Percentiles rank a stretch among this genome's conserved stretches.
phyloP scores from a whole-genome alignment of 2,797 vertebrate genomes.

The Ateles fusciceps region DNA sequence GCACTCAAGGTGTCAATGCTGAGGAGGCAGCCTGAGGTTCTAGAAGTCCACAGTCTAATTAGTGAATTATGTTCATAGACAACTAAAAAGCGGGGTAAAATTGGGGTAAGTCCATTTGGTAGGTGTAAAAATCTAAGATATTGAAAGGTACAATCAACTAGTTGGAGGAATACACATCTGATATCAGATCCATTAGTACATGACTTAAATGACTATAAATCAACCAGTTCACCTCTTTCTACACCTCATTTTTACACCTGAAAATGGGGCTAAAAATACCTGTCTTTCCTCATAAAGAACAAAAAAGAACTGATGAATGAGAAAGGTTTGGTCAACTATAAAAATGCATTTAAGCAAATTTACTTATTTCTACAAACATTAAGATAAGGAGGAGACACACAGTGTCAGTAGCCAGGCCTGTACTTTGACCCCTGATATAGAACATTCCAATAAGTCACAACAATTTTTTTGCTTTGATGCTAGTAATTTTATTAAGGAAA shows the following conservation, averaged over 20 bases:
- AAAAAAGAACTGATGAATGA: background rate
- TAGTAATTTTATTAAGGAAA: conserved; percentile 24
- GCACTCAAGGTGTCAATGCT: background rate
- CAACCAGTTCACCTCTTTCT: background rate
- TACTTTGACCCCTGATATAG: background rate
- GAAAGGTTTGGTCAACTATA: background rate
- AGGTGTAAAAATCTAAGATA: background rate
- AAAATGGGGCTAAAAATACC: background rate
- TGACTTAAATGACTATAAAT: background rate
- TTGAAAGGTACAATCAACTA: background rate
- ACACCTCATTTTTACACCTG: background rate
- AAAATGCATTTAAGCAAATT: background rate
- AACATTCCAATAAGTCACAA: background rate
- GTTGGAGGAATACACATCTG: background rate
- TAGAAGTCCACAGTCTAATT: background rate
- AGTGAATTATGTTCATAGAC: background rate
- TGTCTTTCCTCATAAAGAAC: background rate
- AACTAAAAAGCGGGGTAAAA: background rate
- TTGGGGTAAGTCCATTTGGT: background rate
- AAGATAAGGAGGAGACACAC: background rate
- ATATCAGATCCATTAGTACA: background rate
- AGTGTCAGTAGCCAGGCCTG: background rate
- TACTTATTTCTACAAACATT: background rate
- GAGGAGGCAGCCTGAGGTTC: background rate
- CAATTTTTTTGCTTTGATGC: background rate